These are phyloP conservation scores for Dipus sagitta DNA, from an alignment of 2,797 vertebrate genomes.

Conservation along the genomic window DNA sequence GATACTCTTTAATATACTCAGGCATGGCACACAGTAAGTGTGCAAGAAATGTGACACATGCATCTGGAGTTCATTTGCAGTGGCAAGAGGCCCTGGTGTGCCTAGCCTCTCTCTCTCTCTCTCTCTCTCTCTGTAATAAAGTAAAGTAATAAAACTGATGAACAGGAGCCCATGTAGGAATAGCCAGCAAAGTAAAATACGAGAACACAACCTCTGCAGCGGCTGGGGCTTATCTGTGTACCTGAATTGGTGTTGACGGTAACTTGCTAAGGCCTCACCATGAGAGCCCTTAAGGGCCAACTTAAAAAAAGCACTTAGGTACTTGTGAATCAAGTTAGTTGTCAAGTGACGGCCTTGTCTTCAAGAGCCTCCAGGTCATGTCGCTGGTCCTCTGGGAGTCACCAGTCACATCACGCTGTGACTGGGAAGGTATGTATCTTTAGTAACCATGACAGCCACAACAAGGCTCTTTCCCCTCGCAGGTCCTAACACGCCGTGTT, in stretches of 20 bases:
- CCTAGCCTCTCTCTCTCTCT: too few species aligned
- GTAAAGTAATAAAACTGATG: neutral
- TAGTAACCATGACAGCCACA: neutral
- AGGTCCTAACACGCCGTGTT: neutral
- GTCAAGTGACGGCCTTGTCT: constrained; percentile 66
- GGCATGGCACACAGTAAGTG: neutral
- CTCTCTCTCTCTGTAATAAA: neutral
- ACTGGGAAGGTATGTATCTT: constrained; percentile 51
- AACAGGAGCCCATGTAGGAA: neutral
- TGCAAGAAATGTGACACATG: neutral
- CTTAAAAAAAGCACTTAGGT: constrained; percentile 74
- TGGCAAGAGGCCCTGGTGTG: too few species aligned
- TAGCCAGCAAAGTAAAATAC: neutral
- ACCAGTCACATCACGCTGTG: neutral
- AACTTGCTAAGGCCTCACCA: constrained; percentile 57
- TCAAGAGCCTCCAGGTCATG: neutral
- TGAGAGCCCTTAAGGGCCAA: constrained; percentile 73
- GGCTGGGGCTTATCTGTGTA: constrained; percentile 74
- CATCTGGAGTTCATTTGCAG: too few species aligned
- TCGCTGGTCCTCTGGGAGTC: neutral
- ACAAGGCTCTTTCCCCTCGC: neutral
- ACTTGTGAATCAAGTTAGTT: constrained; percentile 70
- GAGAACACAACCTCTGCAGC: neutral
- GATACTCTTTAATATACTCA: neutral
- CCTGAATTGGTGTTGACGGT: constrained; percentile 75